phyloP scores from a whole-genome alignment of 35 echinoderm and acorn worm genomes.

The Apostichopus japonicus region DNA sequence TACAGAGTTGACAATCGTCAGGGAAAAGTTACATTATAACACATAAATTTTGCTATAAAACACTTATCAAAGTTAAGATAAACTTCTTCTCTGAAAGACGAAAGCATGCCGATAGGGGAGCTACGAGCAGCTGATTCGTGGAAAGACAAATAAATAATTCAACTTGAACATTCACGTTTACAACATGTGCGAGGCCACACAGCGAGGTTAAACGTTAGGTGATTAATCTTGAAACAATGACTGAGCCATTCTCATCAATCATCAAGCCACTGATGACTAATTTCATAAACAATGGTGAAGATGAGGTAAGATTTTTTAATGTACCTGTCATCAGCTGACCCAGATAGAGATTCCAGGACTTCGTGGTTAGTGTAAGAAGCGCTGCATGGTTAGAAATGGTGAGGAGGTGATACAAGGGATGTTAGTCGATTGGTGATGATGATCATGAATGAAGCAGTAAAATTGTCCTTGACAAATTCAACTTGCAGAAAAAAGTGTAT shows the following conservation, averaged over 20 bases:
- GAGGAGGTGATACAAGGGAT: background rate
- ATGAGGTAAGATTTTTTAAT: background rate
- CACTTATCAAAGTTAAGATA: too few relatives aligned
- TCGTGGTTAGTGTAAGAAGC: background rate
- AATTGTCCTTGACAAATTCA: too few relatives aligned
- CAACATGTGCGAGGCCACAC: background rate
- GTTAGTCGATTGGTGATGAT: background rate
- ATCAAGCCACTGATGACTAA: background rate
- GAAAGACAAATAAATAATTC: background rate
- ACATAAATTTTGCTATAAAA: background rate
- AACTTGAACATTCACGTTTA: background rate
- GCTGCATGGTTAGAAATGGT: background rate
- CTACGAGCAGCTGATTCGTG: background rate
- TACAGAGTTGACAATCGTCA: background rate
- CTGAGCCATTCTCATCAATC: background rate
- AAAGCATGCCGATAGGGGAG: background rate
- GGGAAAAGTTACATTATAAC: background rate
- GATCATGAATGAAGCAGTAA: background rate
- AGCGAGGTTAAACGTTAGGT: background rate
- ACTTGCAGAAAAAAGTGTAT: too few relatives aligned
- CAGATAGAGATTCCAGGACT: background rate
- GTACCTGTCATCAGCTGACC: conserved; percentile 1
- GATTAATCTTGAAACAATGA: background rate
- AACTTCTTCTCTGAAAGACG: too few relatives aligned
- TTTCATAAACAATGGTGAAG: background rate